A percentile compares a stretch with the other conserved stretches of the same genome.
phyloP scores from a whole-genome alignment of 2,888 invertebrate species.

The Mycalesis mineus region DNA sequence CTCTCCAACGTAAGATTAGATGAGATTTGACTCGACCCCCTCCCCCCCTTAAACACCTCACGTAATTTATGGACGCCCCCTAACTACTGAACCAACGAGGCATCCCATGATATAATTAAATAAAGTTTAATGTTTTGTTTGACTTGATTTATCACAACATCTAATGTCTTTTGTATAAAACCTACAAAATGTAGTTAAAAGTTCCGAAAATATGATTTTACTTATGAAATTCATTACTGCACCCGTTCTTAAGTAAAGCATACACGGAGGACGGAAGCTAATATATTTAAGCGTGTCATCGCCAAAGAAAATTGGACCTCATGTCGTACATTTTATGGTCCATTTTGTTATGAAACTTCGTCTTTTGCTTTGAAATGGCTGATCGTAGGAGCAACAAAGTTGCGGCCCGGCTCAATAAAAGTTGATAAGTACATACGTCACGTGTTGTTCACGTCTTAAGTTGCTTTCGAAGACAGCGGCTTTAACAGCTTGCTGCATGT shows the following conservation, averaged over 20 bases:
- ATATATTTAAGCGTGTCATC: neutral
- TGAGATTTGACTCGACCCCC: too few species aligned
- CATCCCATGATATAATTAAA: too few species aligned
- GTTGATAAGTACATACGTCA: conserved; percentile 21
- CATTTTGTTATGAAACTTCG: neutral
- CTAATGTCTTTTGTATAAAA: neutral
- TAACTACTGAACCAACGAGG: too few species aligned
- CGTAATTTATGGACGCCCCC: too few species aligned
- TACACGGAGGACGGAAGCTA: conserved; percentile 4
- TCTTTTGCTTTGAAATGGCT: neutral
- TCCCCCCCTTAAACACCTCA: too few species aligned
- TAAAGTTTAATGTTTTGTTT: too few species aligned
- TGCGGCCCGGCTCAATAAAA: conserved; percentile 18
- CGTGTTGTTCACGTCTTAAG: conserved; percentile 28
- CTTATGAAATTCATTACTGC: conserved; percentile 7
- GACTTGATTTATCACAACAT: too few species aligned
- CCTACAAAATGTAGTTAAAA: conserved; percentile 6
- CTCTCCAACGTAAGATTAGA: too few species aligned
- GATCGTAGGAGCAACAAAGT: conserved; percentile 10
- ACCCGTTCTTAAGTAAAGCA: conserved; percentile 4
- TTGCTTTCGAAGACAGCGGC: conserved; percentile 28
- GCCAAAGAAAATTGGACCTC: neutral
- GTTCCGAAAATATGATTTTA: conserved; percentile 6
- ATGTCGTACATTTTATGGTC: neutral
- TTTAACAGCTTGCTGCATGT: conserved; percentile 37